Conservation (phyloP, 2,797 vertebrate genomes). For the Aulostomus chinensis region DNA sequence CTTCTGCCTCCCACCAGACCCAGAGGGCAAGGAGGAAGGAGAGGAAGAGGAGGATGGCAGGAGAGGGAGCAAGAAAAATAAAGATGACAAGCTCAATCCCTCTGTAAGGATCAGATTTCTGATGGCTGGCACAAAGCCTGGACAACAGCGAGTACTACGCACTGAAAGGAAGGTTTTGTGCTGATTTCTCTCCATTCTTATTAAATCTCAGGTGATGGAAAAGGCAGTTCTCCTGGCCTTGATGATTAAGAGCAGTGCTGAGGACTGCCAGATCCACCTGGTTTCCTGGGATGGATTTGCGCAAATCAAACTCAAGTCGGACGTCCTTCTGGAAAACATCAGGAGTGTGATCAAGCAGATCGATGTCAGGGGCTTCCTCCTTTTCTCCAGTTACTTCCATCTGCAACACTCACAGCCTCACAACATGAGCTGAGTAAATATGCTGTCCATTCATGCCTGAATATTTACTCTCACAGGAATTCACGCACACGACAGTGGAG, state of each 20-base stretch:
- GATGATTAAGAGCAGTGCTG: constrained; percentile 78
- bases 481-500: fast-evolving
- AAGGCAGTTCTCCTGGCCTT: constrained; percentile 63
- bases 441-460: background rate
- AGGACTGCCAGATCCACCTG: constrained; percentile 64
- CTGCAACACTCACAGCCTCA: too few species aligned
- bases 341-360: constrained; percentile 47
- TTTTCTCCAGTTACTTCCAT: too few species aligned
- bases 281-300: fast-evolving
- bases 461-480: constrained; percentile 14
- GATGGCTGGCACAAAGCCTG: too few species aligned
- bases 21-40: background rate
- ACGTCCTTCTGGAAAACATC: constrained; percentile 78
- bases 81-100: constrained; percentile 22
- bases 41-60: background rate
- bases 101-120: too few species aligned
- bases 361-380: constrained; percentile 48
- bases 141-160: too few species aligned
- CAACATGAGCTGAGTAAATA: too few species aligned
- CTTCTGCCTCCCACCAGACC: constrained; percentile 67
- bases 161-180: background rate
- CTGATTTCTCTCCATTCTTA: background rate
- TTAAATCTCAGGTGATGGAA: constrained; percentile 51
- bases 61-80: background rate
- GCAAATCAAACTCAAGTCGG: constrained; percentile 59